phyloP scores from a whole-genome alignment of 2,888 invertebrate genomes.

The Rotaria socialis region DNA sequence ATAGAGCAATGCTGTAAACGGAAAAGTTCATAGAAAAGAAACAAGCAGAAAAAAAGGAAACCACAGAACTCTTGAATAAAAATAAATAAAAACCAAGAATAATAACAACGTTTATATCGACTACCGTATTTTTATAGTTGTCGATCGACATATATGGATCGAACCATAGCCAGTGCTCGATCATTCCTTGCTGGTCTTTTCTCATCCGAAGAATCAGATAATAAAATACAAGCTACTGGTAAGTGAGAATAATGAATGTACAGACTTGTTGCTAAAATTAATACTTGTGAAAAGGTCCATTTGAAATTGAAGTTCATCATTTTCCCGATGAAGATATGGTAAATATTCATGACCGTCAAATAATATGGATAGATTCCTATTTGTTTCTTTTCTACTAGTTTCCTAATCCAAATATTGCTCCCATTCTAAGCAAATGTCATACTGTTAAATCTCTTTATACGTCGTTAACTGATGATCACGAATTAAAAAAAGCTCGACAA shows the following conservation, averaged over 20 bases:
- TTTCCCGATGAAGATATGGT: slow-evolving; percentile 15
- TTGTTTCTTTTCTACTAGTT: not conserved
- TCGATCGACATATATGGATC: slow-evolving; percentile 42
- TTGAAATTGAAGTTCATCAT: slow-evolving; percentile 26
- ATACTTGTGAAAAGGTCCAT: not conserved
- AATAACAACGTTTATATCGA: no score
- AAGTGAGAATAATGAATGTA: not conserved
- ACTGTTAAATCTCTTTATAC: not conserved
- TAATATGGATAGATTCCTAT: no score
- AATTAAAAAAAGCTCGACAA: slow-evolving; percentile 12
- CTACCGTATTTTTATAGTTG: not conserved
- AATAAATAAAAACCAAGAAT: no score
- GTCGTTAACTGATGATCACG: not conserved
- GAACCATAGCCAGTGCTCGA: slow-evolving; percentile 41
- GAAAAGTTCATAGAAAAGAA: no score
- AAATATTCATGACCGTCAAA: not conserved
- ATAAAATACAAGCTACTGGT: not conserved
- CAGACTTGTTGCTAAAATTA: not conserved
- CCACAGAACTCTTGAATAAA: no score
- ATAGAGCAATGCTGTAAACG: no score
- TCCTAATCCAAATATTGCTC: not conserved
- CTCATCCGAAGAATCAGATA: not conserved
- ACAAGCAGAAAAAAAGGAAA: no score
- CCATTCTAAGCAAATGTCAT: not conserved
- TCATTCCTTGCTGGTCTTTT: slow-evolving; percentile 38